Evolutionary conservation across 2,797 vertebrate species (phyloP).

Genomic region (Acanthis flammea): DNA sequence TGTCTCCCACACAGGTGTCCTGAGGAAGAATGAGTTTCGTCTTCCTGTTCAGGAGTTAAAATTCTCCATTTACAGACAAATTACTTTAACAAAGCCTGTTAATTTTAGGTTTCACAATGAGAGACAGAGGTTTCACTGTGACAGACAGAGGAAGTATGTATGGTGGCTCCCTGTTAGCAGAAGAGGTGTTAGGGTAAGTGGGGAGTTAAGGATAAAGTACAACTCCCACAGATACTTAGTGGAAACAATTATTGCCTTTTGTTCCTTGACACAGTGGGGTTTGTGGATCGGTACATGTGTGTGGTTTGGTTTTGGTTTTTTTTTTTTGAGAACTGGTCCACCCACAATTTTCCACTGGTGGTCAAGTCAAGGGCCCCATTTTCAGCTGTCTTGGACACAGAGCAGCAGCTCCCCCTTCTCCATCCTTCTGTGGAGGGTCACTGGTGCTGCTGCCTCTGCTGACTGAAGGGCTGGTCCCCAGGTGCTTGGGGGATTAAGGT

Average conservation of each 20-base stretch:
- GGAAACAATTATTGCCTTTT: not conserved
- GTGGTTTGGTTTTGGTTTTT: not conserved
- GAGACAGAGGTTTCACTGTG: not conserved
- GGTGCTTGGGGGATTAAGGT: not conserved
- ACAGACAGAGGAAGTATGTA: not conserved
- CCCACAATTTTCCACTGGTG: not conserved
- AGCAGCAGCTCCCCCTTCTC: not conserved
- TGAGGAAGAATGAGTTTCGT: not conserved
- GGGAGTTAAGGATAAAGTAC: not conserved
- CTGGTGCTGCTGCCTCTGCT: not conserved
- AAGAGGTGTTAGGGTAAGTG: not conserved
- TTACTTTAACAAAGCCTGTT: not conserved
- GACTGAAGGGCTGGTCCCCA: not conserved
- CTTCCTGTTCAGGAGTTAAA: not conserved
- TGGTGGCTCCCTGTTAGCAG: rapidly evolving
- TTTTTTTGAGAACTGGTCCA: not conserved
- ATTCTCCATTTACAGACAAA: not conserved
- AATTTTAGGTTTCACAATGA: not conserved
- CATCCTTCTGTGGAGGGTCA: rapidly evolving
- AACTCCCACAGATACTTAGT: not conserved
- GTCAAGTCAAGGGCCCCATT: not conserved
- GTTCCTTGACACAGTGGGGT: not conserved
- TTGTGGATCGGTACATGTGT: not conserved
- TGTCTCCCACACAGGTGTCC: not conserved
- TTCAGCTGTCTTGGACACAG: not conserved